These are phyloP conservation scores for Cavia aperea DNA, from an alignment of 2,113 vertebrate genomes.

Conservation along the genomic window DNA sequence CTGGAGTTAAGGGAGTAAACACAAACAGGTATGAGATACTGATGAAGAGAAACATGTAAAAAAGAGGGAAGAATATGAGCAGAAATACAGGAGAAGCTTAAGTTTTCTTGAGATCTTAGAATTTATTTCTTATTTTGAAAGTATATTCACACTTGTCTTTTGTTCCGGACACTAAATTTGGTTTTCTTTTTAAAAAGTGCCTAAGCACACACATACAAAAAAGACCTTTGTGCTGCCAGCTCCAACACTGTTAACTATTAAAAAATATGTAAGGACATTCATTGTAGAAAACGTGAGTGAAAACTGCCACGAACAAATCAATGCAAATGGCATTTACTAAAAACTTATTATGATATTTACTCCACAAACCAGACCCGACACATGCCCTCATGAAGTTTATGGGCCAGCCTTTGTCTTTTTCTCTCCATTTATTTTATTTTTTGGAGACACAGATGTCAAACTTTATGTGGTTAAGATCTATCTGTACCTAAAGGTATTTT, in stretches of 20 bases:
- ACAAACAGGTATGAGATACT: background rate
- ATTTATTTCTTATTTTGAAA: constrained; percentile 30
- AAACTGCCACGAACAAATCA: background rate
- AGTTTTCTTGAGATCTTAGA: constrained; percentile 1
- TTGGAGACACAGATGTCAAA: background rate
- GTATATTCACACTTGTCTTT: constrained; percentile 25
- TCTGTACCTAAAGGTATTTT: background rate
- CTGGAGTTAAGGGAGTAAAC: background rate
- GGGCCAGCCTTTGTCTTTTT: background rate
- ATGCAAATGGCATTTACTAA: background rate
- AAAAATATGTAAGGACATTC: background rate
- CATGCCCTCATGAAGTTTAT: background rate
- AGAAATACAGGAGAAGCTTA: background rate
- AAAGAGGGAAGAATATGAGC: background rate
- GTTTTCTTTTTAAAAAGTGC: constrained; percentile 14
- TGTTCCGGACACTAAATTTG: constrained; percentile 33
- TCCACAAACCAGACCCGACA: background rate
- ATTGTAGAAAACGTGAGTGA: background rate
- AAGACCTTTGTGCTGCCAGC: background rate
- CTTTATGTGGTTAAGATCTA: background rate
- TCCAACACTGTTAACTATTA: background rate
- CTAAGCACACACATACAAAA: constrained; percentile 37
- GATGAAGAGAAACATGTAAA: background rate
- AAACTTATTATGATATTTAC: background rate
- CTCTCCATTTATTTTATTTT: background rate